Base-by-base conservation (phyloP, 2,113 vertebrate genomes). In the Carettochelys insculpta region DNA sequence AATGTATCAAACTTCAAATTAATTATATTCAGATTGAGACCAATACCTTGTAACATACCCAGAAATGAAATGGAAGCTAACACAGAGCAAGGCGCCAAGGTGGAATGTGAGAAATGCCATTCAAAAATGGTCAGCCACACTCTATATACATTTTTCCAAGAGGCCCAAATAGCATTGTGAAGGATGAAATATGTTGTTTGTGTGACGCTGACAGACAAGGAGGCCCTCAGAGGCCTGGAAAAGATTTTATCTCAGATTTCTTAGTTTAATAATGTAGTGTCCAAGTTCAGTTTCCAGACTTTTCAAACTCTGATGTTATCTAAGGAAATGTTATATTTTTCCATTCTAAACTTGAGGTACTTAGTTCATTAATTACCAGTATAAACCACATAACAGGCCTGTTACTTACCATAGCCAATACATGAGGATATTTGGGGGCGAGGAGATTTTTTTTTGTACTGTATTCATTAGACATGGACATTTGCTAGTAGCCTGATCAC, bases 281-380 rank as follows among this genome's bases (percentile, higher is more conserved):
- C 24, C 78, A 77, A 53, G 92, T 88, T 94, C 90, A 88, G 93
- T 97, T 97, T 94, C 94, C 96, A 97, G 94, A 90, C 96, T 95
- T 94, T 93, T 95, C 88, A 92, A 89, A 94, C 95, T 96, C 79
- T 89, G 92, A 86, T 92, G 83, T 92, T 96, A 92, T 95, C 94
- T 94, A 85, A 96, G 94, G 92, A 94, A 95, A 86, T 84, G 38
- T 83, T 76, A 85, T 87, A 95, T 96, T 96, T 97, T 96, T 88
- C 85, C 87, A 87, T 93, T 95, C 61, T 78, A 77, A 90, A 78
- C 47, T 78, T 82, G 73, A 87, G 81, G 3, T 90, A 50, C 48
- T 82, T 77, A 94, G 85, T 90, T 94, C 54, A 92, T 90, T 92
- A 94, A 89, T 9, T 88, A 73, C 7, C 88, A n/a, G 80, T 82